Evolutionary conservation across 2,888 invertebrate species (phyloP), one percentile per base, ranked within the genome.

Genomic region (Scaptomyza tumidula): DNA sequence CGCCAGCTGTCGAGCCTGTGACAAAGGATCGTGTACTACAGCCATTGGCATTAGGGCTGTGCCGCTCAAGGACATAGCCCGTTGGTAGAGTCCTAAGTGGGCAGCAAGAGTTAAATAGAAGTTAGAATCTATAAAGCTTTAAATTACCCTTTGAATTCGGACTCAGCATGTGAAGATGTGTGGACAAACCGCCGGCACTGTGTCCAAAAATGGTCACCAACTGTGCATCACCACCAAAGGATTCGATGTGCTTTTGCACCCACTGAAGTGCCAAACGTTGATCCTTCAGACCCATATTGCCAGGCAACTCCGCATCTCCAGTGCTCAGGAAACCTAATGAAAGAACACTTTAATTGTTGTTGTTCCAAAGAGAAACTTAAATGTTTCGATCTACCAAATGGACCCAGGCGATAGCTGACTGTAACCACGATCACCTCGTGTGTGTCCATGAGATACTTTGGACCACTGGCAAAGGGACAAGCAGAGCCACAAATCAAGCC

Each of bases 201-300:
- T 92, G 91, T 0, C 93, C 93, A 72, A 92, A 90, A 52, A 93
- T 86, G 1, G 93, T 93, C 3, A 93, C 91, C 57, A 78, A 72
- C 2, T 90, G 56, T 0, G 88, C 87, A 80, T 93, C 82, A 2
- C 93, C 93, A 19, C 91, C 92, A 71, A 93, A 93, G 52, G 75
- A 52, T 1, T 67, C 71, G 24, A 93, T 93, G 61, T 93, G 89
- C 3, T 89, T 75, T 48, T 92, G 89, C 6, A 93, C 91, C 93
- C 93, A 93, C 73, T 90, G 85, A 13, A 93, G 80, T 0, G 91
- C 93, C 46, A 91, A 53, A 0, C 91, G 88, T 82, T 93, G 93
- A 85, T 93, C 93, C 76, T 93, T 93, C 0, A 93, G 64, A 0
- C 89, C 93, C 63, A 91, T 92, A 73, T 93, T 93, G 2, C 93